Percentiles rank a stretch among this genome's conserved stretches.
Evolutionary conservation across 2,797 vertebrate genomes (phyloP).

Genomic region (Alauda arvensis): DNA sequence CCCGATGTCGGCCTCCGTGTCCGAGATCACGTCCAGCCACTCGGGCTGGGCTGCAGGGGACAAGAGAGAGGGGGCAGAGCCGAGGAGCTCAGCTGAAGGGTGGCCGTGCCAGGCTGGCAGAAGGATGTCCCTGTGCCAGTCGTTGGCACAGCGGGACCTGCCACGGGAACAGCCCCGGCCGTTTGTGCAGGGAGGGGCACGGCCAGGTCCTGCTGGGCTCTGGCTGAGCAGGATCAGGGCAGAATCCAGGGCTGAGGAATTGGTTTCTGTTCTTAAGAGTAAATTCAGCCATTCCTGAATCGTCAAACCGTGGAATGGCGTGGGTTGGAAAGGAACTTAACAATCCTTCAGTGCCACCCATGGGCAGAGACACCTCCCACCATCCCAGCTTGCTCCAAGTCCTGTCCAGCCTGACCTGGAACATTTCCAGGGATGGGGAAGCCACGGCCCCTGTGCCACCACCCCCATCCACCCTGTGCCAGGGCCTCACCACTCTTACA

Average conservation of each 20-base stretch:
- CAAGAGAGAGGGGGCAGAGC: neutral
- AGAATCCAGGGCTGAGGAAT: neutral
- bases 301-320: neutral
- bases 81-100: neutral
- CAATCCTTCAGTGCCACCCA: neutral
- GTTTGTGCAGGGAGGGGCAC: neutral
- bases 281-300: neutral
- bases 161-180: neutral
- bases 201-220: neutral
- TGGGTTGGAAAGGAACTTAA: neutral
- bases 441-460: neutral
- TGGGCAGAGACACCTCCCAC: neutral
- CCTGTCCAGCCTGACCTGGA: neutral
- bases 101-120: neutral
- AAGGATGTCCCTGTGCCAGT: neutral
- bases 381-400: neutral
- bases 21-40: slow-evolving; percentile 91
- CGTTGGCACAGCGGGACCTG: neutral
- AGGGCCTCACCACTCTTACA: neutral
- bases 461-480: neutral
- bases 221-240: neutral
- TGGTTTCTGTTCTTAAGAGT: neutral
- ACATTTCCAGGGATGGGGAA: neutral
- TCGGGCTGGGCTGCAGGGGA: slow-evolving; percentile 85
- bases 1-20: slow-evolving; percentile 93